A percentile compares a stretch with the other conserved stretches of the same genome.
Conservation (phyloP, 2,888 invertebrate species). For the Lathronympha strigana region DNA sequence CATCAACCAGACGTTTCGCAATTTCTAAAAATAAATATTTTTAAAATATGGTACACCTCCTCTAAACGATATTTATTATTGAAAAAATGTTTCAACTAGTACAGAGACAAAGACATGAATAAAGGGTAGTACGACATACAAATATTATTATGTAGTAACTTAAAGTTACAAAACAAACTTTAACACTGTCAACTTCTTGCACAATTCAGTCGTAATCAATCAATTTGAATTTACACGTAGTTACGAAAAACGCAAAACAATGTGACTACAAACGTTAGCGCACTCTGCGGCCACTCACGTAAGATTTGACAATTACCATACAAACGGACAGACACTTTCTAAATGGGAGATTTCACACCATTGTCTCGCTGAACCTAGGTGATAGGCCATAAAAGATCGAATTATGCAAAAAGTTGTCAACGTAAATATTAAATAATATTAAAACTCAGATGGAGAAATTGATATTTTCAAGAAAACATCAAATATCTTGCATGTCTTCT, state of each 20-base stretch:
- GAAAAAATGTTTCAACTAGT: too few relatives aligned
- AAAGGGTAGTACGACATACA: too few relatives aligned
- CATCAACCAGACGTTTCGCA: too few relatives aligned
- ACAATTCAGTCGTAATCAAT: slow-evolving; percentile 33
- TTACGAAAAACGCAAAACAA: slow-evolving; percentile 41
- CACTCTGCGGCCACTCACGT: slow-evolving; percentile 69
- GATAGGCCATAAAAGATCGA: slow-evolving; percentile 32
- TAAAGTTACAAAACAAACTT: slow-evolving; percentile 1
- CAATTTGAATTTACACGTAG: slow-evolving; percentile 35
- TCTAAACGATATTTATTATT: too few relatives aligned
- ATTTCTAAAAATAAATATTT: too few relatives aligned
- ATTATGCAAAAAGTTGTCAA: slow-evolving; percentile 8
- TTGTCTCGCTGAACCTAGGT: slow-evolving; percentile 55
- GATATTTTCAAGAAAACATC: too few relatives aligned
- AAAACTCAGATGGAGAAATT: too few relatives aligned
- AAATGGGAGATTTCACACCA: slow-evolving; percentile 68
- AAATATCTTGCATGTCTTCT: too few relatives aligned
- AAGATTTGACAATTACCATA: slow-evolving; percentile 73
- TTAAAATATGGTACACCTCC: too few relatives aligned
- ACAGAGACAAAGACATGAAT: too few relatives aligned
- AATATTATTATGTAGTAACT: neutral
- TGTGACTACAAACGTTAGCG: slow-evolving; percentile 58
- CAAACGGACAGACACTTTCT: slow-evolving; percentile 78
- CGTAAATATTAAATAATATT: neutral
- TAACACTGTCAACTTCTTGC: neutral